Base-by-base conservation (phyloP, 1,140 invertebrate species). In the Venturia canescens region DNA sequence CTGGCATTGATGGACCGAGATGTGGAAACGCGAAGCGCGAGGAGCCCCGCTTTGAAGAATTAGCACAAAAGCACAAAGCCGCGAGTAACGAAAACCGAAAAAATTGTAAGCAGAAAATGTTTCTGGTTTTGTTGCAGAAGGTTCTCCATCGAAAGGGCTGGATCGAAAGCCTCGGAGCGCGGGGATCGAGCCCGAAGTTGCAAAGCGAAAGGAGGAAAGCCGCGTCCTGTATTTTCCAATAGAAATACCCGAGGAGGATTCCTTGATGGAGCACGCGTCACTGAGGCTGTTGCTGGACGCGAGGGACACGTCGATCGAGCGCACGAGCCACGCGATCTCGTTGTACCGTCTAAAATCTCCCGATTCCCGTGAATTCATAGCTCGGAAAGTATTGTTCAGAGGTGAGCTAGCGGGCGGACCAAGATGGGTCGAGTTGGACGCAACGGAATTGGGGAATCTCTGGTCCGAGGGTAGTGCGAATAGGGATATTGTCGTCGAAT, bases 371-470 rank as follows among this genome's bases (percentile, higher is more conserved):
- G 27, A 70, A 3, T 44, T 83, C 11, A 79, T 84, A 27, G 29
- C 72, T 0, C 80, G 69, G 4, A 38, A 44, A 27, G 84, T n/a
- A 71, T 77, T 21, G 69, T 57, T 6, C 15, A 60, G 3, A 31
- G 78, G 21, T 69, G 29, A 69, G 4, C 29, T 78, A 21, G 21
- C 1, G 60, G 27, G 23, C 21, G 79, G 80, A 11, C 60, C 88
- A 0, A 82, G 83, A 75, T 94, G 94, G 94, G 86, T 93, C 7
- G 93, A 94, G 80, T 88, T 94, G 6, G 94, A 94, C 83, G 89
- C 93, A 0, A 94, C 93, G 0, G 86, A 87, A 74, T 91, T 92
- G 0, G 91, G 92, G n/a, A 83, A 88, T 74, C 82, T 84, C 15
- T 94, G 93, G 93, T 57, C 93, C n/a, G 87, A 87, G 3, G 83